A percentile compares a stretch with the other conserved stretches of the same genome.
phyloP scores from a whole-genome alignment of 2,113 vertebrate species.

The Alouatta palliata region DNA sequence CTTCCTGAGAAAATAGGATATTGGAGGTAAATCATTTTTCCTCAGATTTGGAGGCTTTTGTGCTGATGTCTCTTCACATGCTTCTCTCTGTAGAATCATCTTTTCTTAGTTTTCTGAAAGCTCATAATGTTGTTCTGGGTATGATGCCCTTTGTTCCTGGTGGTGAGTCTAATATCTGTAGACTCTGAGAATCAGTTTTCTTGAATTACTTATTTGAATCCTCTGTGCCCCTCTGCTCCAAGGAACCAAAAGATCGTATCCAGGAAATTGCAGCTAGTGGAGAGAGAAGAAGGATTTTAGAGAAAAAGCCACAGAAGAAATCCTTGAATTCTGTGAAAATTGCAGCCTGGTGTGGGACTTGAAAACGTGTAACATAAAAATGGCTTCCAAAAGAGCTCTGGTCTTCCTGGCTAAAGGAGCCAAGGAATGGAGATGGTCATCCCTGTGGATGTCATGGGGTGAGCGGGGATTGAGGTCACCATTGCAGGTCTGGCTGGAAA shows the following conservation, averaged over 20 bases:
- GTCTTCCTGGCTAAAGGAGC: no score
- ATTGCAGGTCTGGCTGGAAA: no score
- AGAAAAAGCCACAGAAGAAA: neutral
- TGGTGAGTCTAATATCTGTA: neutral
- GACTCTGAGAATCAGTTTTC: neutral
- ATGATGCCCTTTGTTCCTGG: neutral
- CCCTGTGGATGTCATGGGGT: no score
- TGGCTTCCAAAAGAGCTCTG: no score
- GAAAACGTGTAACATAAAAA: no score
- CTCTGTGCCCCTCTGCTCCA: neutral
- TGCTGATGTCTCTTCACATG: neutral
- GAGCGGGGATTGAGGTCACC: no score
- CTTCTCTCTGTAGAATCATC: neutral
- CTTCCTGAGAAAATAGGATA: neutral
- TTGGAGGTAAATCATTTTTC: neutral
- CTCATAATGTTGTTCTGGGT: neutral
- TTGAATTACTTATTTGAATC: slow-evolving; percentile 1
- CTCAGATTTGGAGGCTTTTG: neutral
- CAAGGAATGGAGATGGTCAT: no score
- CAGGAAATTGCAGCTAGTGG: neutral
- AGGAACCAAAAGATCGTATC: neutral
- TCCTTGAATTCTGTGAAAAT: neutral
- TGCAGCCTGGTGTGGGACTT: no score
- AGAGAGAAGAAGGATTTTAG: neutral
- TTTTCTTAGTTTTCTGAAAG: neutral